A percentile compares a stretch with the other conserved stretches of the same genome.
phyloP scores from a whole-genome alignment of 2,888 invertebrate species.

The Drosophila birchii region DNA sequence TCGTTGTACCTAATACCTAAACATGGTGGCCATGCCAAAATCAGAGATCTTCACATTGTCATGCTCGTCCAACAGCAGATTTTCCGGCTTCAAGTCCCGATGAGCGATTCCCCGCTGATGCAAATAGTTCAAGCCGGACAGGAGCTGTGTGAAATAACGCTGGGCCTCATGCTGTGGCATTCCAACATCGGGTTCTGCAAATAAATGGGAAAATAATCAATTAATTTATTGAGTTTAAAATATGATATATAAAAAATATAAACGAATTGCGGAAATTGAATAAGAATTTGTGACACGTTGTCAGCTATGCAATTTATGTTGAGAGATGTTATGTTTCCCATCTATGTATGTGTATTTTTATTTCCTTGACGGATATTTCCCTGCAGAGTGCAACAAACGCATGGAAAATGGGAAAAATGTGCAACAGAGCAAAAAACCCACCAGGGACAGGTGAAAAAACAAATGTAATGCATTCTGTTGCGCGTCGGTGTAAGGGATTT shows the following conservation, averaged over 20 bases:
- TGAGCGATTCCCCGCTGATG: conserved; percentile 96
- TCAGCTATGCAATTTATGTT: conserved; percentile 13
- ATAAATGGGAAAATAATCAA: conserved; percentile 6
- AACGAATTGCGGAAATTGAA: conserved; percentile 28
- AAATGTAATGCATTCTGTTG: conserved; percentile 41
- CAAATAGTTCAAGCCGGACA: conserved; percentile 94
- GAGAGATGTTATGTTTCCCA: neutral
- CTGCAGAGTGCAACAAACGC: conserved; percentile 17
- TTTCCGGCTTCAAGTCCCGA: conserved; percentile 98
- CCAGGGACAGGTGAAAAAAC: conserved; percentile 30
- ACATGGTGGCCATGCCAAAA: conserved; percentile 98
- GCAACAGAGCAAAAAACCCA: conserved; percentile 45
- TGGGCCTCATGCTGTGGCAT: conserved; percentile 93
- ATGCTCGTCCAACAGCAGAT: conserved; percentile 93
- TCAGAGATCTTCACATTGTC: conserved; percentile 97
- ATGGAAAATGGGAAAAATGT: conserved; percentile 48
- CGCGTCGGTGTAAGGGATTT: conserved; percentile 38
- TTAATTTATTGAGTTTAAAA: neutral
- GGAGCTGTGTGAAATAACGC: conserved; percentile 93
- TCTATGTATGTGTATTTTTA: neutral
- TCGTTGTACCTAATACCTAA: conserved; percentile 86
- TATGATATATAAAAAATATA: neutral
- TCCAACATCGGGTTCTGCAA: conserved; percentile 95
- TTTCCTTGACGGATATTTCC: conserved; percentile 3
- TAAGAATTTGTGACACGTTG: conserved; percentile 28